A percentile compares a stretch with the other conserved stretches of the same genome.
Evolutionary conservation across 2,113 vertebrate species (phyloP).

Genomic region (Ursus arctos): DNA sequence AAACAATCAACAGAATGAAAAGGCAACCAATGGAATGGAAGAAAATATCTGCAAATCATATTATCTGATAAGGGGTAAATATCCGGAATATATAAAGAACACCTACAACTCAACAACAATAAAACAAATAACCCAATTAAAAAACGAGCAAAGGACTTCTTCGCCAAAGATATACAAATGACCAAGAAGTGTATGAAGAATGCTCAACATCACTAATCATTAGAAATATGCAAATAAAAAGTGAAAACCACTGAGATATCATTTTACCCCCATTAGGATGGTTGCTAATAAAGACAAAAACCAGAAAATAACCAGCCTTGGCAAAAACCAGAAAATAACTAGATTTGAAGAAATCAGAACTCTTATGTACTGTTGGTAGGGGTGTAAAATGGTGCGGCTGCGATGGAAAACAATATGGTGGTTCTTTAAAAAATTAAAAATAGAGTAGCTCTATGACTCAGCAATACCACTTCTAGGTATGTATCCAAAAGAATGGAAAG

Average conservation of each 20-base stretch:
- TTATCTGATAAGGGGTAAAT: neutral
- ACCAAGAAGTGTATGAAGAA: neutral
- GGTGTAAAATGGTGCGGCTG: neutral
- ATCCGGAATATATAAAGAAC: neutral
- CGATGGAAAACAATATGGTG: neutral
- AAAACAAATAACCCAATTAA: neutral
- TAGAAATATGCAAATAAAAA: neutral
- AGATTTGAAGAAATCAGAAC: neutral
- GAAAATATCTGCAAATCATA: neutral
- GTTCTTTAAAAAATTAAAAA: neutral
- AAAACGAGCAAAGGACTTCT: neutral
- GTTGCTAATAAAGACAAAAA: neutral
- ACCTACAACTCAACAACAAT: neutral
- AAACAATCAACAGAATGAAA: conserved; percentile 31
- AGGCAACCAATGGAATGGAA: neutral
- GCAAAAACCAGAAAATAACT: neutral
- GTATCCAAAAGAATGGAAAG: neutral
- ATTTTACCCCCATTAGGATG: neutral
- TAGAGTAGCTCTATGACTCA: neutral
- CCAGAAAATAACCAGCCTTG: neutral
- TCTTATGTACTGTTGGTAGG: neutral
- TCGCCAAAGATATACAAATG: neutral
- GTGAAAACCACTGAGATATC: neutral
- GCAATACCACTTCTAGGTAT: neutral
- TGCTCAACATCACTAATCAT: neutral